Conservation (phyloP, 2,888 invertebrate genomes). For the Therioaphis trifolii region DNA sequence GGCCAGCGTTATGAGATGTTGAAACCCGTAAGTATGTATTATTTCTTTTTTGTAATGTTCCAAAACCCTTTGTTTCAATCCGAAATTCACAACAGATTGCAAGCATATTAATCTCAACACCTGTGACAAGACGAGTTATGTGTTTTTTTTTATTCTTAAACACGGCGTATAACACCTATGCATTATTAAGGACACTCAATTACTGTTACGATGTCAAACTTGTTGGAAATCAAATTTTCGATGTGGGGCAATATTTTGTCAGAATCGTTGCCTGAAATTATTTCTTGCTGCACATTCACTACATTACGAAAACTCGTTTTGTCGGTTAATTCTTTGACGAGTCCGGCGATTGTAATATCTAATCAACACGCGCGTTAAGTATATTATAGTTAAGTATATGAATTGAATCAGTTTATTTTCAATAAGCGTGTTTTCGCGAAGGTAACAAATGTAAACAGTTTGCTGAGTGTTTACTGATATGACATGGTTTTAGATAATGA, state of each 20-base stretch:
- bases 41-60: slow-evolving; percentile 80
- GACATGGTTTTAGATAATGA: too few species aligned
- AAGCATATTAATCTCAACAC: slow-evolving; percentile 89
- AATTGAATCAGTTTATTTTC: too few species aligned
- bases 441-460: too few species aligned
- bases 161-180: too few species aligned
- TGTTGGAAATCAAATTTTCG: slow-evolving; percentile 90
- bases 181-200: slow-evolving; percentile 27
- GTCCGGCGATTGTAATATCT: slow-evolving; percentile 93
- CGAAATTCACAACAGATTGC: slow-evolving; percentile 92
- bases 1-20: slow-evolving; percentile 82
- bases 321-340: slow-evolving; percentile 87
- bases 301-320: slow-evolving; percentile 81
- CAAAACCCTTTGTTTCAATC: slow-evolving; percentile 88
- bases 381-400: not conserved
- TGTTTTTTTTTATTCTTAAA: too few species aligned
- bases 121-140: slow-evolving; percentile 67
- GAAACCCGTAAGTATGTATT: slow-evolving; percentile 87
- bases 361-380: slow-evolving; percentile 27
- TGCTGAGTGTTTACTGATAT: too few species aligned
- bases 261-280: slow-evolving; percentile 89
- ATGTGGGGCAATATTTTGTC: slow-evolving; percentile 90
- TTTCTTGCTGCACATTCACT: slow-evolving; percentile 89
- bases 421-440: too few species aligned
- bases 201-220: slow-evolving; percentile 81